A percentile compares a stretch with the other conserved stretches of the same genome.
Evolutionary conservation across 2,797 vertebrate genomes (phyloP).

Genomic region (Cetoscarus ocellatus): DNA sequence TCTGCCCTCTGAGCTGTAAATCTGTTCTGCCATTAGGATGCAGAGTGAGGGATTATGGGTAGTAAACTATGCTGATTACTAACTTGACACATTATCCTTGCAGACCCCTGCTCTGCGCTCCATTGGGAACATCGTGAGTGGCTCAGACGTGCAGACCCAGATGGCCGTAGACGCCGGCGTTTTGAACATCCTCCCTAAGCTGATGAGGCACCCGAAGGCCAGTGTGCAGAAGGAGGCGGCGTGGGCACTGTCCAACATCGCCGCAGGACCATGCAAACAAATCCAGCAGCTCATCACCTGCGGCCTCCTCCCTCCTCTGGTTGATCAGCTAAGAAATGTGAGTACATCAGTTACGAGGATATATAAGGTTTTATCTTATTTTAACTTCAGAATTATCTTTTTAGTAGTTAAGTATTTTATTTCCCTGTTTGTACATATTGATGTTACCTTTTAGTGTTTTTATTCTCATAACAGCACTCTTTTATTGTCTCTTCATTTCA

Average conservation of each 20-base stretch:
- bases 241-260: slow-evolving; percentile 92
- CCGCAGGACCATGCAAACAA: slow-evolving; percentile 89
- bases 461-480: no score
- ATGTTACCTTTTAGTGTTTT: no score
- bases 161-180: slow-evolving; percentile 87
- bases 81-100: no score
- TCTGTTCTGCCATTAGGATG: no score
- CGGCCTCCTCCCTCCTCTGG: slow-evolving; percentile 85
- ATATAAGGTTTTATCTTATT: no score
- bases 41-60: no score
- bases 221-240: slow-evolving; percentile 92
- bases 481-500: no score
- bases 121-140: slow-evolving; percentile 91
- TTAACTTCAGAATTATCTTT: no score
- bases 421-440: no score
- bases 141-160: slow-evolving; percentile 93
- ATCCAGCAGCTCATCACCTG: slow-evolving; percentile 91
- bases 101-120: slow-evolving; percentile 92
- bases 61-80: no score
- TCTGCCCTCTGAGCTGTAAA: no score
- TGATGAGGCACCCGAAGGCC: slow-evolving; percentile 85
- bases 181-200: slow-evolving; percentile 81
- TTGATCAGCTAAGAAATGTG: slow-evolving; percentile 88
- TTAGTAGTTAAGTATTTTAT: no score
- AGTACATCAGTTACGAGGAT: slow-evolving; percentile 35